phyloP scores from a whole-genome alignment of 2,888 invertebrate species.

The Stenurella melanura region DNA sequence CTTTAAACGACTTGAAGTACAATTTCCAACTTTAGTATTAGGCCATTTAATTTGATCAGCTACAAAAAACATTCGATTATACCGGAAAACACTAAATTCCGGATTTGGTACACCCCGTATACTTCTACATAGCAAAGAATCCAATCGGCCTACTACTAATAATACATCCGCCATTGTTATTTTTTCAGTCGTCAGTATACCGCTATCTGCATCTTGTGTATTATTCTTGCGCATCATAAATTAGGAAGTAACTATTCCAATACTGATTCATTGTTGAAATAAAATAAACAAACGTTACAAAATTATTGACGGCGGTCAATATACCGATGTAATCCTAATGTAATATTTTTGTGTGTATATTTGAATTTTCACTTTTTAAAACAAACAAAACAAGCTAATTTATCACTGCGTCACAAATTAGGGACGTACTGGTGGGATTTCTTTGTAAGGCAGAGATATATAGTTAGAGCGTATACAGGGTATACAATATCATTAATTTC shows the following conservation, averaged over 20 bases:
- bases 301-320: slow-evolving; percentile 14
- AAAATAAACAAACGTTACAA: slow-evolving; percentile 24
- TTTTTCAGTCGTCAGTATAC: neutral
- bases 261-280: neutral
- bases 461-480: no score
- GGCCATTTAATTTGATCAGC: no score
- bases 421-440: no score
- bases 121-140: neutral
- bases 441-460: no score
- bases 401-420: neutral
- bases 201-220: slow-evolving; percentile 7
- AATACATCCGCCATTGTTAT: neutral
- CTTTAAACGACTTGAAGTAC: no score
- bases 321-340: neutral
- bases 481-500: no score
- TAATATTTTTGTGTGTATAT: neutral
- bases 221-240: neutral
- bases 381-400: neutral
- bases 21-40: no score
- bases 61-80: no score
- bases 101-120: neutral
- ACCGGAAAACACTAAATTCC: no score
- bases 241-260: neutral
- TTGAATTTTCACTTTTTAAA: slow-evolving; percentile 6
- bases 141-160: neutral